Evolutionary conservation across 2,888 invertebrate species (phyloP).

Genomic region (Eledona agricola): DNA sequence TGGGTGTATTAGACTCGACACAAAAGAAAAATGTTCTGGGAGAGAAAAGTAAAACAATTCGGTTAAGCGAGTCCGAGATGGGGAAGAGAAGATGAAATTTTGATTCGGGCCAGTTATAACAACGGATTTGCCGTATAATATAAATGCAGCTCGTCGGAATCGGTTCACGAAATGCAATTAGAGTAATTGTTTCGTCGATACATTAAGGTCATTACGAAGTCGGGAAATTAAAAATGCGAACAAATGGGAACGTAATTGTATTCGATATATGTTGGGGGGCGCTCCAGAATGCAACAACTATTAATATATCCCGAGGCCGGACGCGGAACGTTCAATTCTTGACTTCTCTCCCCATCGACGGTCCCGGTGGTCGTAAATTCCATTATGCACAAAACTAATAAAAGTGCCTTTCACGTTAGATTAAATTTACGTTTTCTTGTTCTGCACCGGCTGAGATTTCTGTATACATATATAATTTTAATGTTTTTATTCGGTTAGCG

Average conservation of each 20-base stretch:
- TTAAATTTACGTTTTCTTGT: slow-evolving; percentile 26
- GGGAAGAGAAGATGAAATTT: neutral
- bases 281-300: slow-evolving; percentile 20
- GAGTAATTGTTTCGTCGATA: slow-evolving; percentile 9
- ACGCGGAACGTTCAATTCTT: slow-evolving; percentile 10
- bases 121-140: neutral
- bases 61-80: neutral
- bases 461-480: slow-evolving; percentile 29
- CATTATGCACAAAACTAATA: slow-evolving; percentile 26
- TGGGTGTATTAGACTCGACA: slow-evolving; percentile 21
- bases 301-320: slow-evolving; percentile 14
- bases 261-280: slow-evolving; percentile 4
- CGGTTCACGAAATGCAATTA: slow-evolving; percentile 13
- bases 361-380: slow-evolving; percentile 17
- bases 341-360: slow-evolving; percentile 12
- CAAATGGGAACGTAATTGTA: slow-evolving; percentile 13
- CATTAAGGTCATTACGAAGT: slow-evolving; percentile 10
- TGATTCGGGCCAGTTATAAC: neutral
- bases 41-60: slow-evolving; percentile 1
- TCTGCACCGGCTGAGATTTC: slow-evolving; percentile 15
- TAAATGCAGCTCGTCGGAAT: slow-evolving; percentile 3
- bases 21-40: slow-evolving; percentile 10
- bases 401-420: slow-evolving; percentile 19
- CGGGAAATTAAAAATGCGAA: slow-evolving; percentile 7
- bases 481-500: slow-evolving; percentile 32